Percentiles rank a stretch among this genome's conserved stretches.
phyloP scores from a whole-genome alignment of 2,113 vertebrate species.

The Anser brachyrhynchus region DNA sequence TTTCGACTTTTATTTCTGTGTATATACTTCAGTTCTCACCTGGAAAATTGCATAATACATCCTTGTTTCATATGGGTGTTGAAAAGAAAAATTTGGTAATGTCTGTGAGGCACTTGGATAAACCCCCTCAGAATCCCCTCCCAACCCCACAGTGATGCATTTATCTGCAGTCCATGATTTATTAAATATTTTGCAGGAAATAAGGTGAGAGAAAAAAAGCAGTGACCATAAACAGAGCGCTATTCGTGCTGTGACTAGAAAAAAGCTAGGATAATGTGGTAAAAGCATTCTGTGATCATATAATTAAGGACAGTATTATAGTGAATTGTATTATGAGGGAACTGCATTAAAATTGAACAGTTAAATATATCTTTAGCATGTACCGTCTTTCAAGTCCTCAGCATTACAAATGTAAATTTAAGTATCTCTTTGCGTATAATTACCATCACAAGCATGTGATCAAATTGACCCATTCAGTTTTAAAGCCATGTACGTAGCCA shows the following conservation, averaged over 20 bases:
- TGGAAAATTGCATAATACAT: background rate
- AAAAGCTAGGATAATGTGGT: background rate
- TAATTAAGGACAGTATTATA: background rate
- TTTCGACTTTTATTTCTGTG: background rate
- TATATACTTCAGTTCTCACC: background rate
- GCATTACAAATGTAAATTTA: background rate
- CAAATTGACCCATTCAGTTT: background rate
- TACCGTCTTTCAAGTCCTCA: background rate
- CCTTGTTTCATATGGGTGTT: background rate
- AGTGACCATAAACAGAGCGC: background rate
- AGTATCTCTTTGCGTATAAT: background rate
- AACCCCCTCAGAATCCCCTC: background rate
- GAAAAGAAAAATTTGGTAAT: background rate
- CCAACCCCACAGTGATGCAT: accelerated
- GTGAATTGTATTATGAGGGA: background rate
- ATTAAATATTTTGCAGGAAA: background rate
- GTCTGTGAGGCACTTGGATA: background rate
- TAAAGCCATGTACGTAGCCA: background rate
- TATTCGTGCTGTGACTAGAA: background rate
- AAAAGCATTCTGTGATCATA: background rate
- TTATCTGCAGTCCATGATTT: background rate
- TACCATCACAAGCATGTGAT: background rate
- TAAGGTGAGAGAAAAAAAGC: background rate
- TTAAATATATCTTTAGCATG: background rate
- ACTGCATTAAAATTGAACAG: background rate